phyloP scores from a whole-genome alignment of 2,113 vertebrate genomes.

The Penelope pileata region DNA sequence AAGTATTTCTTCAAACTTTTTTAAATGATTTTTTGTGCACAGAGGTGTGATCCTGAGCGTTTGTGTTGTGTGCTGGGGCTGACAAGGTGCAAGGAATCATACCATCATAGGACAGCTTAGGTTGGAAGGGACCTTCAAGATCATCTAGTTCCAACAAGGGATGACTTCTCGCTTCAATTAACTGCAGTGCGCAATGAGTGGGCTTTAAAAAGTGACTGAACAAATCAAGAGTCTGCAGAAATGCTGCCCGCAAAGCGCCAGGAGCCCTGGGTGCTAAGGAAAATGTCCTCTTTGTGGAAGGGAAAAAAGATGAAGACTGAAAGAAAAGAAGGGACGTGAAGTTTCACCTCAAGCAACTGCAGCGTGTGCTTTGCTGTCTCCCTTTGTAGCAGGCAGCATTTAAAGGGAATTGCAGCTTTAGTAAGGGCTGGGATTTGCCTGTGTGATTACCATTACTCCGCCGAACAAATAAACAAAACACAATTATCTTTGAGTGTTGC shows the following conservation, averaged over 20 bases:
- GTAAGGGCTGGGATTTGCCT: slow-evolving; percentile 36
- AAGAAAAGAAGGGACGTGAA: not conserved
- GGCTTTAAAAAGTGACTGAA: not conserved
- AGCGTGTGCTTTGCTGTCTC: not conserved
- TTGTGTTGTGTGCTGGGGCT: fast-evolving
- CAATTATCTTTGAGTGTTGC: slow-evolving; percentile 54
- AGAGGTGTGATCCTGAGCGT: not conserved
- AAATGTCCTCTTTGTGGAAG: not conserved
- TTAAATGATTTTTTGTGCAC: not conserved
- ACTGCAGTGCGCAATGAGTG: not conserved
- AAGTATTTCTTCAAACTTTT: not conserved
- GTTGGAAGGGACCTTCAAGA: too few relatives aligned
- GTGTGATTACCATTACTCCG: slow-evolving; percentile 12
- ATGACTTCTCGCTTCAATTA: not conserved
- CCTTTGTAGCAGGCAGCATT: not conserved
- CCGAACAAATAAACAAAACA: slow-evolving; percentile 46
- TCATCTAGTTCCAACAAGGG: too few relatives aligned
- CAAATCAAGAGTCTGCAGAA: not conserved
- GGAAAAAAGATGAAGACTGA: not conserved
- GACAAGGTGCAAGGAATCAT: too few relatives aligned
- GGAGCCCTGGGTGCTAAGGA: not conserved
- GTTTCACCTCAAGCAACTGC: not conserved
- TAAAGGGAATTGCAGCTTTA: not conserved
- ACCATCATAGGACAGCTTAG: too few relatives aligned
- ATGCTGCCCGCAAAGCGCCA: not conserved